Evolutionary conservation across 2,797 vertebrate genomes (phyloP), one percentile per base, ranked within the genome.

Genomic region (Centropyge bicolor): DNA sequence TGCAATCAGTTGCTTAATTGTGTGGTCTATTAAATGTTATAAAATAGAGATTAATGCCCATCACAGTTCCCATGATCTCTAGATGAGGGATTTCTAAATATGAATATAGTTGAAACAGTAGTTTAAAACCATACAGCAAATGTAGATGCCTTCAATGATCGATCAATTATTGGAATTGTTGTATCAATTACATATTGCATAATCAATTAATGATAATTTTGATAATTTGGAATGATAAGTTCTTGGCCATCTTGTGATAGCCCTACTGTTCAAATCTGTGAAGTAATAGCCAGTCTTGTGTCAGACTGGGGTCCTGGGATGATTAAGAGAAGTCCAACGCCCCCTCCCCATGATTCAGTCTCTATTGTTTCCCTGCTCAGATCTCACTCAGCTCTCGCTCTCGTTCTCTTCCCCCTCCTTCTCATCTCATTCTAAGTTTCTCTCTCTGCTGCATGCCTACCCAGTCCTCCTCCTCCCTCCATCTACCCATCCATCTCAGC

Each of bases 401-500:
- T 67, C 48, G 62, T 46, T 59, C 65, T 70, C 35, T 65, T 54
- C 45, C 61, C 63, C 55, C 70, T 24, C 41, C 60, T 78, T 63
- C 56, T 64, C 31, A 70, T 77, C 84, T 83, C 65, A 74, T 71
- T 81, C 83, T 92, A 75, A 76, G 70, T 88, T 82, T 88, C 82
- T 75, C 65, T 88, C 72, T 85, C 81, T 90, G 81, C 89, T 90
- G 88, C 90, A 87, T 86, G 82, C 87, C 81, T 84, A 71, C 88
- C 68, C 78, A 63, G 74, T 83, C 78, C 80, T 87, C 77, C 64
- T 81, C 84, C 76, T 82, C 73, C 72, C 80, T 85, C 82, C 17
- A 40, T 89, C 85, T 86, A 76, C 82, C 83, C 88, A 89, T 91
- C 89, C 84, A 88, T 93, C 89, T 90, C 87, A 89, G 87, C 80